phyloP scores from a whole-genome alignment of 2,797 vertebrate genomes.

The Echeneis naucrates region DNA sequence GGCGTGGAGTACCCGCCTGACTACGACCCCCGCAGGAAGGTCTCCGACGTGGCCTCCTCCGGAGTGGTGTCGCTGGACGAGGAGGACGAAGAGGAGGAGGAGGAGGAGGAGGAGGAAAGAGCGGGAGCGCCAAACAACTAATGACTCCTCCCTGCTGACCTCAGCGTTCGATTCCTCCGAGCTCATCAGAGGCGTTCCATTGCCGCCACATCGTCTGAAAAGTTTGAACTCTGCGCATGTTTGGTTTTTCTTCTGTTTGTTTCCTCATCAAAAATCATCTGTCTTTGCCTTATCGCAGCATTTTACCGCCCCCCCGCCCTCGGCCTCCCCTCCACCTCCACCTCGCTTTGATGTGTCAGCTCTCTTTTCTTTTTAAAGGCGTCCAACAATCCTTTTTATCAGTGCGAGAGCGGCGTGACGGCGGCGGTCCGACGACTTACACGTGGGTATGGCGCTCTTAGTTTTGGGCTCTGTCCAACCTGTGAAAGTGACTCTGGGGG shows the following conservation, averaged over 20 bases:
- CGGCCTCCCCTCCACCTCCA: conserved; percentile 24
- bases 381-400: conserved; percentile 84
- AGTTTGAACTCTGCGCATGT: conserved; percentile 48
- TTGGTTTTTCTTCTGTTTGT: background rate
- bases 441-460: conserved; percentile 48
- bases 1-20: conserved; percentile 55
- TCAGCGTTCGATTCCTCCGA: conserved; percentile 40
- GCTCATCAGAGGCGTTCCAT: no score
- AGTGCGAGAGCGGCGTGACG: conserved; percentile 44
- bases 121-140: conserved; percentile 70
- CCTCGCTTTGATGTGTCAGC: conserved; percentile 44
- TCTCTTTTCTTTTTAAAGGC: conserved; percentile 77
- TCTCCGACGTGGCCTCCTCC: conserved; percentile 93
- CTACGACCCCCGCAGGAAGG: conserved; percentile 86
- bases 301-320: conserved; percentile 40
- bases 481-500: conserved; percentile 31
- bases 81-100: conserved; percentile 82
- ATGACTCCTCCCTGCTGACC: conserved; percentile 56
- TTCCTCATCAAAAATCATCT: conserved; percentile 57
- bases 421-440: conserved; percentile 21
- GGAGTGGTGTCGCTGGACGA: conserved; percentile 95
- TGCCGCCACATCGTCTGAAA: conserved; percentile 40
- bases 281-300: conserved; percentile 76
- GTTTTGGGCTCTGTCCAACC: conserved; percentile 27
- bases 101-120: conserved; percentile 70